Conservation (phyloP, 2,113 vertebrate genomes). For the Motacilla alba region DNA sequence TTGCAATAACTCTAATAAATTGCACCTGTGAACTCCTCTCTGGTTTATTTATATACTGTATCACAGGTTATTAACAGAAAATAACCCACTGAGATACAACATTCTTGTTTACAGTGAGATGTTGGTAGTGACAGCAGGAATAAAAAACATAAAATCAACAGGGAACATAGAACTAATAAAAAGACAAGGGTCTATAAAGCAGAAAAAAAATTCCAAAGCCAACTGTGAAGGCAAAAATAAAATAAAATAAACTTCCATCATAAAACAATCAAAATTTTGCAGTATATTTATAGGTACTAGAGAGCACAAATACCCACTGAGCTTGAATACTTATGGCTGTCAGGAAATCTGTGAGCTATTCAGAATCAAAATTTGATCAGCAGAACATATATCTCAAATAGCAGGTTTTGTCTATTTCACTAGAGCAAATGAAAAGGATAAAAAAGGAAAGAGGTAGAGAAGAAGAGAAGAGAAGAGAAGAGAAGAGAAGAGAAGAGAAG, state of each 20-base stretch:
- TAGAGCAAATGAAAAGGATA: background rate
- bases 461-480: too few species aligned
- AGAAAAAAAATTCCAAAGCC: constrained; percentile 62
- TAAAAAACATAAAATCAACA: constrained; percentile 81
- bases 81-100: constrained; percentile 80
- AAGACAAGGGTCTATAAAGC: constrained; percentile 78
- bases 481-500: too few species aligned
- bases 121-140: constrained; percentile 78
- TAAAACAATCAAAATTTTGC: constrained; percentile 77
- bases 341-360: constrained; percentile 54
- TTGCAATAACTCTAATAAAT: constrained; percentile 80
- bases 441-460: fast-evolving
- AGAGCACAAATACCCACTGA: constrained; percentile 62
- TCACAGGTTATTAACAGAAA: constrained; percentile 81
- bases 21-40: constrained; percentile 72
- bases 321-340: constrained; percentile 71
- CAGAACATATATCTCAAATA: background rate
- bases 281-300: constrained; percentile 69
- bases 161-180: constrained; percentile 81
- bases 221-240: constrained; percentile 77
- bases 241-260: constrained; percentile 74
- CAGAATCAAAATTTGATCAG: constrained; percentile 48
- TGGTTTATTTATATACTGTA: constrained; percentile 79
- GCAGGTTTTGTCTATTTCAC: background rate
- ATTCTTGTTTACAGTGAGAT: constrained; percentile 81